These are phyloP conservation scores for Hippoglossus hippoglossus DNA, from an alignment of 2,797 vertebrate genomes.

Conservation along the genomic window DNA sequence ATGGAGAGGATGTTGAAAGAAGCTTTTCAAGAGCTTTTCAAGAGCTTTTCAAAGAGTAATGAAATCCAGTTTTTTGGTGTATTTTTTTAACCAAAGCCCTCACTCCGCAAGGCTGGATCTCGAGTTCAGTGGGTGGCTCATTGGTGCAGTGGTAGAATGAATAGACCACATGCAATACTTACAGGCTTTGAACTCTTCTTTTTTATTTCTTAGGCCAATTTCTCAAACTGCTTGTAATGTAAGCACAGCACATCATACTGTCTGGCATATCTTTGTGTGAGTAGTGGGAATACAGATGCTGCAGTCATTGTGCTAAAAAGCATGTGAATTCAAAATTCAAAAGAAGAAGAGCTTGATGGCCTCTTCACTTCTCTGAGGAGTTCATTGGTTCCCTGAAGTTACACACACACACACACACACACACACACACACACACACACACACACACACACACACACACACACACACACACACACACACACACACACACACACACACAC, in stretches of 20 bases:
- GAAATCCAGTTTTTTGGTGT: conserved; percentile 15
- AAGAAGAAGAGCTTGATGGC: conserved; percentile 23
- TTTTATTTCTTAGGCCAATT: conserved; percentile 5
- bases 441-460: not conserved
- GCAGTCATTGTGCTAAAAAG: conserved; percentile 28
- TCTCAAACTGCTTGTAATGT: conserved; percentile 14
- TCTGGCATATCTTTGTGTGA: conserved; percentile 14
- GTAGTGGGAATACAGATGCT: conserved; percentile 22
- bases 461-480: too few relatives aligned
- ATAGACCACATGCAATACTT: conserved; percentile 27
- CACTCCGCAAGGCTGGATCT: not conserved
- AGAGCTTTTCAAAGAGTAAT: conserved; percentile 34
- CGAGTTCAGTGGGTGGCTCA: conserved; percentile 21
- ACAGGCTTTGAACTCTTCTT: conserved; percentile 30
- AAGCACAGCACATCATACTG: conserved; percentile 1
- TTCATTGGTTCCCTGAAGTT: conserved; percentile 22
- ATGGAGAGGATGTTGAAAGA: conserved; percentile 21
- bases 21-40: conserved; percentile 18
- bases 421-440: too few relatives aligned
- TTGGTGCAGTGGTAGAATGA: conserved; percentile 16
- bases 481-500: not conserved
- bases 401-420: not conserved
- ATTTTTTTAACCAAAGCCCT: not conserved
- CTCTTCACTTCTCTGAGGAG: not conserved
- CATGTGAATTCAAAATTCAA: conserved; percentile 42